Percentiles rank a stretch among this genome's conserved stretches.
Evolutionary conservation across 2,797 vertebrate genomes (phyloP).

Genomic region (Argya squamiceps): DNA sequence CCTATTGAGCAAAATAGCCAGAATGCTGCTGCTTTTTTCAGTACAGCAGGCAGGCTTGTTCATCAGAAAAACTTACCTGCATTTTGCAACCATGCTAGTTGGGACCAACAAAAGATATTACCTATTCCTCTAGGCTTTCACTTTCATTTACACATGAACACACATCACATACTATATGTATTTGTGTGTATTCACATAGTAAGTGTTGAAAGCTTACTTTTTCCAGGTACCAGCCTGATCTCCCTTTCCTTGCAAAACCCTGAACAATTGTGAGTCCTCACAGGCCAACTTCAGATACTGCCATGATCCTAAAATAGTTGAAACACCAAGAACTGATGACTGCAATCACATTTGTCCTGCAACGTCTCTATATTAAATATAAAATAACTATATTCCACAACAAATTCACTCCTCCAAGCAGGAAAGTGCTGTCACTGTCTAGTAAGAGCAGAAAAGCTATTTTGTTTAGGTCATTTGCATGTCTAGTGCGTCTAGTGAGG

Average conservation of each 20-base stretch:
- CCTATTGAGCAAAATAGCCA: background rate
- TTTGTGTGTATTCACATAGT: accelerated
- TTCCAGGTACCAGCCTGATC: background rate
- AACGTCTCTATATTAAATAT: background rate
- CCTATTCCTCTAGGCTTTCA: background rate
- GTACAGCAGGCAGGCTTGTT: background rate
- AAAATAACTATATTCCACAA: background rate
- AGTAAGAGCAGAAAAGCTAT: background rate
- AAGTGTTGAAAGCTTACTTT: background rate
- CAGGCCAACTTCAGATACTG: background rate
- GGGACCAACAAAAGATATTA: background rate
- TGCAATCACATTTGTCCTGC: background rate
- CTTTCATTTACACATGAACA: background rate
- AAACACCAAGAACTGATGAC: background rate
- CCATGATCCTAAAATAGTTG: background rate
- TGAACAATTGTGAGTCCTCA: background rate
- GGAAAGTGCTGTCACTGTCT: background rate
- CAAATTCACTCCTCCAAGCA: background rate
- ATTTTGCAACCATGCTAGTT: background rate
- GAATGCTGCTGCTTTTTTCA: background rate
- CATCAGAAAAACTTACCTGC: background rate
- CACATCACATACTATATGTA: background rate
- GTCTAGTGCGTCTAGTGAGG: background rate
- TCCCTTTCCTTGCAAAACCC: background rate
- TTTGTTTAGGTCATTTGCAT: background rate